Conservation (phyloP, 2,888 invertebrate species). For the Mimachlamys varia region DNA sequence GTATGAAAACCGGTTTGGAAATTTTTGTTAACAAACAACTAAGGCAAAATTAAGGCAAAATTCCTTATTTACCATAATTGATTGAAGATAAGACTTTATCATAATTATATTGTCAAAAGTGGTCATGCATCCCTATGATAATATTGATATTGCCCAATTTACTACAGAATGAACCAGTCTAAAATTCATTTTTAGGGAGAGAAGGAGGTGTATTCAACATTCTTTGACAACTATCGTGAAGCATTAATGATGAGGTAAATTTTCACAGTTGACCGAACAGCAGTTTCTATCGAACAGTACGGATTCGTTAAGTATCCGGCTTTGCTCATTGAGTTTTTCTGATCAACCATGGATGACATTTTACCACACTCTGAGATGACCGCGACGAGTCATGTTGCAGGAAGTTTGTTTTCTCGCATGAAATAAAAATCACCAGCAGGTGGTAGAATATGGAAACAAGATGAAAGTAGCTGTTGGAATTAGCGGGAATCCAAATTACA, state of each 20-base stretch:
- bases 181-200: not conserved
- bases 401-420: not conserved
- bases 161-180: not conserved
- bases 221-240: not conserved
- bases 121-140: not conserved
- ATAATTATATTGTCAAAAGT: not conserved
- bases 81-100: too few species aligned
- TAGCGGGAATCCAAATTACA: not conserved
- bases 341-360: not conserved
- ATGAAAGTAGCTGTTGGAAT: not conserved
- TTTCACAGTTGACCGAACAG: not conserved
- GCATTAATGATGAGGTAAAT: not conserved
- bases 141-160: not conserved
- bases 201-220: not conserved
- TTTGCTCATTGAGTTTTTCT: not conserved
- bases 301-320: too few species aligned
- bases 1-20: not conserved
- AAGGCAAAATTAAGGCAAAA: too few species aligned
- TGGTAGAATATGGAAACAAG: not conserved
- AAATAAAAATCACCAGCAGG: not conserved
- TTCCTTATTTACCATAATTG: not conserved
- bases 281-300: not conserved
- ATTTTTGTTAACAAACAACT: not conserved
- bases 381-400: not conserved
- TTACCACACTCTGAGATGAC: not conserved